Percentiles rank a stretch among this genome's conserved stretches.
phyloP scores from a whole-genome alignment of 2,797 vertebrate species.

The Thalassophryne amazonica region DNA sequence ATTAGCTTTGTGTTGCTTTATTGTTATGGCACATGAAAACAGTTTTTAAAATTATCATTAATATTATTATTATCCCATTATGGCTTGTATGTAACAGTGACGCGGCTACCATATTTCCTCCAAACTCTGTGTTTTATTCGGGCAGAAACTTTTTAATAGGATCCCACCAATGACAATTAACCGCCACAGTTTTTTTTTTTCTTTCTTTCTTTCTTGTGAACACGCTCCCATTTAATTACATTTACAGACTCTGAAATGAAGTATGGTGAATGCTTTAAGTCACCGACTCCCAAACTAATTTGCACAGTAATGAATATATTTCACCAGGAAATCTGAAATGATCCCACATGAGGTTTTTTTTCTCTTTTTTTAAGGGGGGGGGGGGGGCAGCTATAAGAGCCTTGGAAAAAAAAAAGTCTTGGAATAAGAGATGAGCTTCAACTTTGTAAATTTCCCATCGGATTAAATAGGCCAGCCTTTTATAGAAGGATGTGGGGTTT shows the following conservation, averaged over 20 bases:
- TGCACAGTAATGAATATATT: constrained; percentile 79
- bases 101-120: constrained; percentile 32
- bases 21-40: constrained; percentile 61
- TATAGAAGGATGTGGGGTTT: constrained; percentile 33
- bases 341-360: constrained; percentile 55
- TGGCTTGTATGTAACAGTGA: constrained; percentile 46
- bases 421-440: constrained; percentile 44
- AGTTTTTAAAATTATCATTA: too few relatives aligned
- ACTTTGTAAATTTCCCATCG: constrained; percentile 49
- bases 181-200: constrained; percentile 70
- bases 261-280: constrained; percentile 77
- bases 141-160: constrained; percentile 69
- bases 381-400: constrained; percentile 33
- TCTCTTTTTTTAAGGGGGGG: too few relatives aligned
- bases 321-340: constrained; percentile 72
- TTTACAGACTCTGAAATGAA: constrained; percentile 81
- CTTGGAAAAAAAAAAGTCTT: constrained; percentile 45
- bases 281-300: constrained; percentile 75
- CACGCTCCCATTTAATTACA: constrained; percentile 78
- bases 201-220: constrained; percentile 75
- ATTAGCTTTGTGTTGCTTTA: constrained; percentile 65
- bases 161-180: constrained; percentile 71
- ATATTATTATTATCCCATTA: constrained; percentile 79
- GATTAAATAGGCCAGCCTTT: constrained; percentile 49
- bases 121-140: constrained; percentile 43